Base-by-base conservation (phyloP, 2,888 invertebrate species). In the Caenorhabditis sp. region DNA sequence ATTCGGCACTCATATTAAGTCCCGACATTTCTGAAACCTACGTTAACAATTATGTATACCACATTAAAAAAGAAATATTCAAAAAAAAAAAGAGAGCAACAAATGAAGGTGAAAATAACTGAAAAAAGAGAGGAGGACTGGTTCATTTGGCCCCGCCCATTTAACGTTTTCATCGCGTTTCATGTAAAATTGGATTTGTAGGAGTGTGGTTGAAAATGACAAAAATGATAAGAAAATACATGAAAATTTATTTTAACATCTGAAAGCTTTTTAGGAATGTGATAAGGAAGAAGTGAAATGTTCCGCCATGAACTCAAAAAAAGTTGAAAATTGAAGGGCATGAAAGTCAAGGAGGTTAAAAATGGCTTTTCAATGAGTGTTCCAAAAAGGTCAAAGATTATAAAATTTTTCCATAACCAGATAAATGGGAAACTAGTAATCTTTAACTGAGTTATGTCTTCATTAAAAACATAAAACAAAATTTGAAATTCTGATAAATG, bases 1-100 rank as follows among this genome's bases (percentile, higher is more conserved):
- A 79, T 23, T 69, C 75, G 24, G 65, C 6, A 21, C 65, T 73
- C 58, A 62, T 59, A 49, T 73, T 73, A 1, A 68, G 54, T 31
- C 26, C 57, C 2, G 60, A 63, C 72, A 58, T 58, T 26, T 3
- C 31, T 57, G 10, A n/a, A 51, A 21, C 19, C 8, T 17, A 19
- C 6, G 14, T 36, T 31, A 36, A 36, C n/a, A 58, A 36, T 8
- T 58, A 21, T 26, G 19, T 36, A 19, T 26, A 19, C 14, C 4
- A 58, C 19, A 55, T 26, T 53, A 19, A n/a, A n/a, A 50, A n/a
- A 50, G 51, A 51, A 43, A 43, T 17, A 43, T 43, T 3, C 10
- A 43, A 43, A 43, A 17, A 17, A 17, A 10, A 17, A 3, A 17
- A 12, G 12, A 43, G 43, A 43, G 43, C 43, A 43, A 43, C 43